Percentiles rank a stretch among this genome's conserved stretches.
Evolutionary conservation across 2,113 vertebrate species (phyloP).

Genomic region (Nanorana parkeri): DNA sequence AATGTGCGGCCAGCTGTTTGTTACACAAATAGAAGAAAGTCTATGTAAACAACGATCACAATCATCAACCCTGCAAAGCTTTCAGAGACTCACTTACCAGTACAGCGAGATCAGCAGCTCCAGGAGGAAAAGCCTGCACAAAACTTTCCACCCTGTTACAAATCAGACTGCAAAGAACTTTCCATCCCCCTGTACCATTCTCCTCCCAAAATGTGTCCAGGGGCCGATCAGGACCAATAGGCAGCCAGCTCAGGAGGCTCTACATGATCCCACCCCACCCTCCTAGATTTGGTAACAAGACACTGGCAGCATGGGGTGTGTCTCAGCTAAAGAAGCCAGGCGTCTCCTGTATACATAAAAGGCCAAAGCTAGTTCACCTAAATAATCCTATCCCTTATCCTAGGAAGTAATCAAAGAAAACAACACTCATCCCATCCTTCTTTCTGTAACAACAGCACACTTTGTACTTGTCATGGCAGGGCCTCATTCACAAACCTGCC

Average conservation of each 20-base stretch:
- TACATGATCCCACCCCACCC: neutral
- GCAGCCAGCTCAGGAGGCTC: neutral
- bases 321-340: neutral
- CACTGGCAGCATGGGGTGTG: slow-evolving; percentile 30
- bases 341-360: too few relatives aligned
- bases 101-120: neutral
- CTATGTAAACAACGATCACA: neutral
- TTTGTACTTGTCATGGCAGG: too few relatives aligned
- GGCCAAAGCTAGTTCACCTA: too few relatives aligned
- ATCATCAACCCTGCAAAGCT: neutral
- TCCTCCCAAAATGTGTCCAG: slow-evolving; percentile 18
- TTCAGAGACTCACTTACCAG: neutral
- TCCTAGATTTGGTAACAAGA: neutral
- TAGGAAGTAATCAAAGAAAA: too few relatives aligned
- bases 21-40: neutral
- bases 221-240: slow-evolving; percentile 7
- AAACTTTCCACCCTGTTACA: slow-evolving; percentile 36
- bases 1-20: neutral
- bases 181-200: slow-evolving; percentile 10
- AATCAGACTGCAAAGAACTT: slow-evolving; percentile 28
- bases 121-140: neutral
- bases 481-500: too few relatives aligned
- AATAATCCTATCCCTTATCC: too few relatives aligned
- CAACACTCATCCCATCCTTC: too few relatives aligned
- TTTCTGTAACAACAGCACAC: too few relatives aligned